A percentile compares a stretch with the other conserved stretches of the same genome.
These are phyloP conservation scores for Cacoxenus indagator DNA, from an alignment of 2,888 invertebrate species.

Conservation along the genomic window DNA sequence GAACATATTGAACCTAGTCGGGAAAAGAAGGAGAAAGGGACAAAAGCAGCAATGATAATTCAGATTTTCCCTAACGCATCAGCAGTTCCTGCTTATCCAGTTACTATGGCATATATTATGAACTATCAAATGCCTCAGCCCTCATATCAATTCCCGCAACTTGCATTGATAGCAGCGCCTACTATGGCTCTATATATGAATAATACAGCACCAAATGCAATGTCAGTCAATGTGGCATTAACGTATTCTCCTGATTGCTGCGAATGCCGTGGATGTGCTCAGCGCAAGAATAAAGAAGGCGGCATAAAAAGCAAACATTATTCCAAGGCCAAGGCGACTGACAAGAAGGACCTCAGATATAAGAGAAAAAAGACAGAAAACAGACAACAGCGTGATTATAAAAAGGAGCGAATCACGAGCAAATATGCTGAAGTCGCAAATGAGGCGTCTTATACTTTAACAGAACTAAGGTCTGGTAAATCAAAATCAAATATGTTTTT, in stretches of 20 bases:
- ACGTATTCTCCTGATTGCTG: no score
- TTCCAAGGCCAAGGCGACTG: no score
- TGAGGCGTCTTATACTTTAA: no score
- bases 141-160: background rate
- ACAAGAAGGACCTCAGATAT: no score
- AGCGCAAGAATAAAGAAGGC: no score
- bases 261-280: background rate
- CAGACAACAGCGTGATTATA: no score
- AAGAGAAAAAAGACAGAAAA: no score
- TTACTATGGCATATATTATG: background rate
- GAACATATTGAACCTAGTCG: background rate
- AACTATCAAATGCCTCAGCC: background rate
- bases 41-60: background rate
- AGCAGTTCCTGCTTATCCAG: background rate
- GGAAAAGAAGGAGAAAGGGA: slow-evolving; percentile 9
- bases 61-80: background rate
- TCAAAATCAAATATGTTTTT: no score
- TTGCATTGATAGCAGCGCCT: background rate
- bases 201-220: background rate
- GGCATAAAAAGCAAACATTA: no score
- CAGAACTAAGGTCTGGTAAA: no score
- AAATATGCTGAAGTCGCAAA: no score
- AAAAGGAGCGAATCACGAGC: no score
- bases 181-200: background rate
- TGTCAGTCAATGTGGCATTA: background rate